Evolutionary conservation across 2,113 vertebrate genomes (phyloP).

Genomic region (Panurus biarmicus): DNA sequence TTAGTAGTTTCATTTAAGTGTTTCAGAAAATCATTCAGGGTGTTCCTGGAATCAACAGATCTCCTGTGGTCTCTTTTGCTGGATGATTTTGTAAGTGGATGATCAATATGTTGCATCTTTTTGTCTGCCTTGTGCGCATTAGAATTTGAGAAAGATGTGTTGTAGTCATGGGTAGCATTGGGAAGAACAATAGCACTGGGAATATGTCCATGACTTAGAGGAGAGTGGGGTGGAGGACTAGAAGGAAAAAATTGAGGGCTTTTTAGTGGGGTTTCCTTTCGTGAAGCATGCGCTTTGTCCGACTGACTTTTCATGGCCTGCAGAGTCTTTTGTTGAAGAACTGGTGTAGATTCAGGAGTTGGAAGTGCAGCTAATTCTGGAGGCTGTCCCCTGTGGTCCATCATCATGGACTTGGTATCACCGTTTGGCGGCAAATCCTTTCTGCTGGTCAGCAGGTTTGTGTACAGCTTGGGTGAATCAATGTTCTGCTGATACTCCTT

Average conservation of each 20-base stretch:
- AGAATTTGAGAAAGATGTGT: constrained; percentile 79
- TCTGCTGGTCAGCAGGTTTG: constrained; percentile 85
- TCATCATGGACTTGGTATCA: constrained; percentile 87
- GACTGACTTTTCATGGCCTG: constrained; percentile 90
- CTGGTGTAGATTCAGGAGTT: constrained; percentile 93
- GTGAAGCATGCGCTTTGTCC: constrained; percentile 80
- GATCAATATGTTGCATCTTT: constrained; percentile 80
- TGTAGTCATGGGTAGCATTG: constrained; percentile 91
- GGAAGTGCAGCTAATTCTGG: constrained; percentile 93
- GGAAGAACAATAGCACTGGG: constrained; percentile 96
- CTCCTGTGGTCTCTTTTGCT: constrained; percentile 88
- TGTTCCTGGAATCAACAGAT: constrained; percentile 93
- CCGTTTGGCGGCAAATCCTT: constrained; percentile 81
- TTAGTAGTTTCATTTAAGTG: constrained; percentile 88
- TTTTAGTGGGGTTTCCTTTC: constrained; percentile 83
- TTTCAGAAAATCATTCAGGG: constrained; percentile 93
- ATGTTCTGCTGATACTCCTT: constrained; percentile 94
- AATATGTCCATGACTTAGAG: constrained; percentile 86
- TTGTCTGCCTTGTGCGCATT: constrained; percentile 86
- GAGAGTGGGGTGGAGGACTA: constrained; percentile 84
- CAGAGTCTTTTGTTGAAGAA: constrained; percentile 90
- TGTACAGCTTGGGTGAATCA: constrained; percentile 91
- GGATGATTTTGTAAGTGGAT: constrained; percentile 75
- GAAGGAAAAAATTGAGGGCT: constrained; percentile 88
- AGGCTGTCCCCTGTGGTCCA: constrained; percentile 84